A percentile compares a stretch with the other conserved stretches of the same genome.
phyloP scores from a whole-genome alignment of 2,113 vertebrate species.

The Ivindomyrus marchei region DNA sequence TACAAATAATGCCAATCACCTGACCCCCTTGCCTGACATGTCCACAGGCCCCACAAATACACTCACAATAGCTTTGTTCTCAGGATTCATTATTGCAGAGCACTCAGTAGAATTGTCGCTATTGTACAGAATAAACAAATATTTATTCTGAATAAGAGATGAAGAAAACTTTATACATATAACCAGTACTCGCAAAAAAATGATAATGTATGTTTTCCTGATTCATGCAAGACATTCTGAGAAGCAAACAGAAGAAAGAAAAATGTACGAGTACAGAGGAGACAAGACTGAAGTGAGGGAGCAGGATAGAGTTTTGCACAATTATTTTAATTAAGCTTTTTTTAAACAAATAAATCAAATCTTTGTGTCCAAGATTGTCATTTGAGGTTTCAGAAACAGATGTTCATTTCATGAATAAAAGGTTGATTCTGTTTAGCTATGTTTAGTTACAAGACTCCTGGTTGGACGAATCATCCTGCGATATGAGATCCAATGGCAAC shows the following conservation, averaged over 20 bases:
- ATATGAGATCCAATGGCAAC: neutral
- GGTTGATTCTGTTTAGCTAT: neutral
- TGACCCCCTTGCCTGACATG: neutral
- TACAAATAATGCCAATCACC: neutral
- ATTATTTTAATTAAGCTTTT: neutral
- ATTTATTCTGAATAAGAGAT: neutral
- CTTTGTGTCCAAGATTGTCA: neutral
- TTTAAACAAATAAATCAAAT: neutral
- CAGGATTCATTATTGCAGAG: neutral
- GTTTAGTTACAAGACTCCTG: neutral
- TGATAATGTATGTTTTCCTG: neutral
- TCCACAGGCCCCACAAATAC: neutral
- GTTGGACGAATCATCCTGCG: neutral
- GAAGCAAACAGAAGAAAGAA: neutral
- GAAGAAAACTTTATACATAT: neutral
- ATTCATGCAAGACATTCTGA: neutral
- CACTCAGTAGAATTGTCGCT: neutral
- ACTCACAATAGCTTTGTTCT: neutral
- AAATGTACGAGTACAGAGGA: neutral
- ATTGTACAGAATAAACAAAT: neutral
- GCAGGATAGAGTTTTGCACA: neutral
- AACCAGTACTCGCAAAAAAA: neutral
- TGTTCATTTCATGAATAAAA: neutral
- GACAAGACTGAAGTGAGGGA: neutral
- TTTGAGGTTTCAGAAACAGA: neutral